phyloP scores from a whole-genome alignment of 1,140 invertebrate genomes.

The Argopecten irradians region DNA sequence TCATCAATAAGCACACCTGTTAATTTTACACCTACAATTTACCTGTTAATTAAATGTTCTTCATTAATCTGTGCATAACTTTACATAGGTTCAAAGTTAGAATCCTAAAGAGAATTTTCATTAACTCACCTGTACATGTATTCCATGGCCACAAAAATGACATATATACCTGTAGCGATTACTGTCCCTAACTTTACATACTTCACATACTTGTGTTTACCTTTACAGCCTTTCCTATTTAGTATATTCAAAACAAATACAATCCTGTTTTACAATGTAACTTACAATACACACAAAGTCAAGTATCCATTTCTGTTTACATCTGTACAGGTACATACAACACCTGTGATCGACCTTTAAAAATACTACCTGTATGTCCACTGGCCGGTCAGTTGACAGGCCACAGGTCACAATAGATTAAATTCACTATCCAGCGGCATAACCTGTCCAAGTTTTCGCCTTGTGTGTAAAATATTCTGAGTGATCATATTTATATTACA shows the following conservation, averaged over 20 bases:
- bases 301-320: background rate
- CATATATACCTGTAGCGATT: background rate
- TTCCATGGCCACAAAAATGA: background rate
- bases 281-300: background rate
- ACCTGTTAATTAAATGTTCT: background rate
- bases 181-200: background rate
- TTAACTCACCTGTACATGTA: constrained; percentile 16
- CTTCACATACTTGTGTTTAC: background rate
- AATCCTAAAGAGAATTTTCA: background rate
- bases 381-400: background rate
- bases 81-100: background rate
- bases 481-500: background rate
- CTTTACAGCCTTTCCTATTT: background rate
- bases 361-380: background rate
- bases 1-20: background rate
- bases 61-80: background rate
- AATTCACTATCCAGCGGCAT: background rate
- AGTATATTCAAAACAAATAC: background rate
- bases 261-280: background rate
- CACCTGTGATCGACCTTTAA: background rate
- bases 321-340: background rate
- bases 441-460: background rate
- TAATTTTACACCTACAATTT: background rate
- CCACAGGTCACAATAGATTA: background rate
- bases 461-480: background rate